Conservation (phyloP, 2,888 invertebrate genomes). For the Ferdinandea cuprea region DNA sequence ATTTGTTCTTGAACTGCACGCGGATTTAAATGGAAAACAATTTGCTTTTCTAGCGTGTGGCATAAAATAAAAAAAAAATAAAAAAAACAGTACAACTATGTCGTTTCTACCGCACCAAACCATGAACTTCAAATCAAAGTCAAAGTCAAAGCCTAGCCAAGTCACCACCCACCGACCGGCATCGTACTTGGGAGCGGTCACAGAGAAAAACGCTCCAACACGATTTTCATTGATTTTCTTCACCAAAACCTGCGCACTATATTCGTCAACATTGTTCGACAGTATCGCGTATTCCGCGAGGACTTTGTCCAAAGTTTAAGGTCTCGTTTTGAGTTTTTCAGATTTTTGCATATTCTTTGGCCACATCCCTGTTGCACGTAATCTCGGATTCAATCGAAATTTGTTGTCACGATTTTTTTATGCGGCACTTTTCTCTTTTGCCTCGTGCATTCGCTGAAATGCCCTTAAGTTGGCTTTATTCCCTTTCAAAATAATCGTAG, state of each 20-base stretch:
- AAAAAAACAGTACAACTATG: no score
- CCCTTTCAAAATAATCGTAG: background rate
- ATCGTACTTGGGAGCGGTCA: conserved; percentile 23
- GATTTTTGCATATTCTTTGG: conserved; percentile 13
- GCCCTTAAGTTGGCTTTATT: conserved; percentile 36
- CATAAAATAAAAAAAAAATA: background rate
- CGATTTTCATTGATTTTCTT: conserved; percentile 34
- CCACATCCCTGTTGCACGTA: background rate
- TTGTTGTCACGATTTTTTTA: conserved; percentile 49
- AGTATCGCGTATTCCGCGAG: conserved; percentile 3
- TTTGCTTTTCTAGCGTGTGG: conserved; percentile 17
- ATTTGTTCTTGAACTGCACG: conserved; percentile 40
- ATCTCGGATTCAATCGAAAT: conserved; percentile 32
- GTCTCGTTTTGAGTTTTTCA: conserved; percentile 9
- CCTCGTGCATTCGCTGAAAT: conserved; percentile 26
- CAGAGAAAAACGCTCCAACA: conserved; percentile 7
- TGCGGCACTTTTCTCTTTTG: conserved; percentile 7
- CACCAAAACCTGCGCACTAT: background rate
- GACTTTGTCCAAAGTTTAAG: conserved; percentile 19
- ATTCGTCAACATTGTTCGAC: conserved; percentile 39
- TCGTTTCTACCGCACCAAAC: background rate
- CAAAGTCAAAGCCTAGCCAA: no score
- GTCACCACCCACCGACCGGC: conserved; percentile 9
- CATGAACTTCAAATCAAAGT: conserved; percentile 50
- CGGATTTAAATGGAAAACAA: conserved; percentile 32